Conservation (phyloP, 1,140 invertebrate genomes). For the Patella vulgata region DNA sequence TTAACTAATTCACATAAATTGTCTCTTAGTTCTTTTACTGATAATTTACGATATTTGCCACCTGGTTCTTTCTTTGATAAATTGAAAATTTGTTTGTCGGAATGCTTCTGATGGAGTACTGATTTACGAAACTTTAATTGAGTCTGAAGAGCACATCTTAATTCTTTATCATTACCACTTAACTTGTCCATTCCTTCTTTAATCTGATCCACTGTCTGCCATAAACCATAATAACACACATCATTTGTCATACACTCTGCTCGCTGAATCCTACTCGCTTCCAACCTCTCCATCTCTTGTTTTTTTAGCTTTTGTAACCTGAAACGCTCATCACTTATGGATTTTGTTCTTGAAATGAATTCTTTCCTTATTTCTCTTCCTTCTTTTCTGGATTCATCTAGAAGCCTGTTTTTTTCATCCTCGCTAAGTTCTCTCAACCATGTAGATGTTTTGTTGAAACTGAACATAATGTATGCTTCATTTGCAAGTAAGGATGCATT, state of each 20-base stretch:
- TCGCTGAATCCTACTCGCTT: conserved; percentile 7
- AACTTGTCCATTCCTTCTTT: not conserved
- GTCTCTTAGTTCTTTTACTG: not conserved
- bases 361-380: not conserved
- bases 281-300: conserved; percentile 14
- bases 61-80: too few species aligned
- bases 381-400: conserved; percentile 8
- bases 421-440: conserved; percentile 5
- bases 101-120: conserved; percentile 19
- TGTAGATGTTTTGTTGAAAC: conserved; percentile 17
- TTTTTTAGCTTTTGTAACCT: conserved; percentile 8
- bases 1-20: not conserved
- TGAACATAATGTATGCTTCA: too few species aligned
- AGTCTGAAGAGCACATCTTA: conserved; percentile 20
- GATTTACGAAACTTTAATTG: conserved; percentile 23
- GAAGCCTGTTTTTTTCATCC: conserved; percentile 3
- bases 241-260: conserved; percentile 12
- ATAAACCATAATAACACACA: conserved; percentile 23
- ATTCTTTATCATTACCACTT: conserved; percentile 8
- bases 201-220: conserved; percentile 18
- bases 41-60: not conserved
- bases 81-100: too few species aligned
- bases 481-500: too few species aligned
- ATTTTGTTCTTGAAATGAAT: conserved; percentile 4
- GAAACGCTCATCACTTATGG: not conserved